Evolutionary conservation across 2,888 invertebrate genomes (phyloP).

Genomic region (Ormia ochracea): DNA sequence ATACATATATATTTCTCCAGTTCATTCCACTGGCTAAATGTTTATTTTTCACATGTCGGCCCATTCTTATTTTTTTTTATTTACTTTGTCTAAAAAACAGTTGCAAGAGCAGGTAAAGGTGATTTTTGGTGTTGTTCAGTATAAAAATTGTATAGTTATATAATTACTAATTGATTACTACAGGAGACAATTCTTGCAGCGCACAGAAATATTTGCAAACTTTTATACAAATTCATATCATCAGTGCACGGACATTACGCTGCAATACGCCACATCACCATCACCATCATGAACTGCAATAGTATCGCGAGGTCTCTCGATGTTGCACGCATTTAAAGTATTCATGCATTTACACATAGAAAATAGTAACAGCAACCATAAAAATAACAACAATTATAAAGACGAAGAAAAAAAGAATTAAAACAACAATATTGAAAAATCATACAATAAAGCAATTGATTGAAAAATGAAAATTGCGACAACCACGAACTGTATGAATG

Average conservation of each 20-base stretch:
- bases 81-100: not conserved
- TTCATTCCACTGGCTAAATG: slow-evolving; percentile 13
- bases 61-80: not conserved
- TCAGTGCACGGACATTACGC: slow-evolving; percentile 9
- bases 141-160: not conserved
- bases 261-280: slow-evolving; percentile 22
- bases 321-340: slow-evolving; percentile 50
- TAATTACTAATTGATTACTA: slow-evolving; percentile 14
- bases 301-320: slow-evolving; percentile 27
- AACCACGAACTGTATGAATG: slow-evolving; percentile 36
- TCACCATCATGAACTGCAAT: not conserved
- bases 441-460: slow-evolving; percentile 52
- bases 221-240: not conserved
- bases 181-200: slow-evolving; percentile 1
- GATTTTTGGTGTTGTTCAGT: slow-evolving; percentile 5
- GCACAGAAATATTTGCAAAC: not conserved
- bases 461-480: slow-evolving; percentile 59
- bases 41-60: not conserved
- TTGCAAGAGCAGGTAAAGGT: slow-evolving; percentile 49
- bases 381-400: not conserved
- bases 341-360: slow-evolving; percentile 18
- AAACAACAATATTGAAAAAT: slow-evolving; percentile 20
- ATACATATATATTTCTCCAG: slow-evolving; percentile 2
- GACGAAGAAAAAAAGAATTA: not conserved
- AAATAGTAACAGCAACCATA: slow-evolving; percentile 19